phyloP scores from a whole-genome alignment of 2,113 vertebrate species.

The Aldabrachelys gigantea region DNA sequence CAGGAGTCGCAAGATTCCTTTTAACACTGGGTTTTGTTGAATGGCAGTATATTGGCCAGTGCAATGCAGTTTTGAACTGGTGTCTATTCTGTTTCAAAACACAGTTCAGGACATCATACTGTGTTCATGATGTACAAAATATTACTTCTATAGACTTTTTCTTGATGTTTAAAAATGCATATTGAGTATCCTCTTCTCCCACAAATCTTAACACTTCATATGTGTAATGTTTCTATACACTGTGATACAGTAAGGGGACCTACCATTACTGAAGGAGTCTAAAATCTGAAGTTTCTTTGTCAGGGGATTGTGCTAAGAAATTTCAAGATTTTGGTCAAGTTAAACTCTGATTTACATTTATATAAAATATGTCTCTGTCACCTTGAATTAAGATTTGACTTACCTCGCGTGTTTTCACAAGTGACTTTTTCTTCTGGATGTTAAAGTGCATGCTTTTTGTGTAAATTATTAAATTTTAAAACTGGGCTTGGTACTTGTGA shows the following conservation, averaged over 20 bases:
- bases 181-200: neutral
- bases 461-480: neutral
- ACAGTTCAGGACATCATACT: neutral
- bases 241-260: neutral
- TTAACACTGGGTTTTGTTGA: neutral
- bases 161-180: neutral
- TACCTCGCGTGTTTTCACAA: neutral
- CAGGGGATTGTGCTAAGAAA: neutral
- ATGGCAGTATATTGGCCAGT: neutral
- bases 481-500: neutral
- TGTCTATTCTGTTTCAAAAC: neutral
- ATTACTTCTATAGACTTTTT: neutral
- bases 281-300: neutral
- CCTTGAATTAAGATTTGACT: accelerated
- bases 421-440: neutral
- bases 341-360: neutral
- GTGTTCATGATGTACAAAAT: neutral
- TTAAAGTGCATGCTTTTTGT: neutral
- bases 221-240: neutral
- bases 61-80: neutral
- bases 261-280: neutral
- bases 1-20: accelerated
- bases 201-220: accelerated
- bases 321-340: neutral
- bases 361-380: neutral